These are phyloP conservation scores for Diorhabda elongata DNA, from an alignment of 1,140 invertebrate species.

Conservation along the genomic window DNA sequence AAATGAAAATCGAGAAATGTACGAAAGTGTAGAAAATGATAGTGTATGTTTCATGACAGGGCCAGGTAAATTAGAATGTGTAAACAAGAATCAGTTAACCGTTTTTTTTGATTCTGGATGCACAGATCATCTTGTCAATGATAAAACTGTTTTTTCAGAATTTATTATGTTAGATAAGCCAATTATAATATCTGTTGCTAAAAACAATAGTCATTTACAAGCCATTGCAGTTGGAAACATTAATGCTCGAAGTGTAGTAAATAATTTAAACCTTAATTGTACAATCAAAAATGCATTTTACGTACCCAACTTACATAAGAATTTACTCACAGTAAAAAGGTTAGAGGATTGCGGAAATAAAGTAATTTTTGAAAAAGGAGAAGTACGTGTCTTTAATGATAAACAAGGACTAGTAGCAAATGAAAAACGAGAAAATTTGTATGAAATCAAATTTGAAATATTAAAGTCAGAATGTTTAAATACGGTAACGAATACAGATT, in stretches of 20 bases:
- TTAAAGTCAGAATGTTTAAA: conserved; percentile 7
- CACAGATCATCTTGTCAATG: too few species aligned
- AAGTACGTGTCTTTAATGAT: not conserved
- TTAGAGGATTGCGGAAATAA: conserved; percentile 3
- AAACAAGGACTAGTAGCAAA: not conserved
- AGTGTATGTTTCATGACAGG: too few species aligned
- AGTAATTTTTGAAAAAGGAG: conserved; percentile 9
- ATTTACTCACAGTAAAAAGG: conserved; percentile 4
- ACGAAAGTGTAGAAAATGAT: too few species aligned
- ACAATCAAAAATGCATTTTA: conserved; percentile 6
- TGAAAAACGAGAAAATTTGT: conserved; percentile 10
- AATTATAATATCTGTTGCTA: conserved; percentile 1
- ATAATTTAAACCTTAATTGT: not conserved
- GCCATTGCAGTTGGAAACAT: conserved; percentile 5
- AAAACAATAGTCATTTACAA: conserved; percentile 7
- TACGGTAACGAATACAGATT: conserved; percentile 6
- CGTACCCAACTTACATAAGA: not conserved
- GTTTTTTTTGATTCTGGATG: too few species aligned
- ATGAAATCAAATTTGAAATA: conserved; percentile 13
- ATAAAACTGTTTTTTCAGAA: too few species aligned
- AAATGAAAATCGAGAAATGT: too few species aligned
- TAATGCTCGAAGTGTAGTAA: not conserved
- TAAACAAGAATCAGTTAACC: too few species aligned
- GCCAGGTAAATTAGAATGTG: too few species aligned
- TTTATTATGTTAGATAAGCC: not conserved